Evolutionary conservation across 2,113 vertebrate species (phyloP), one percentile per base, ranked within the genome.

Genomic region (Ochotona princeps): DNA sequence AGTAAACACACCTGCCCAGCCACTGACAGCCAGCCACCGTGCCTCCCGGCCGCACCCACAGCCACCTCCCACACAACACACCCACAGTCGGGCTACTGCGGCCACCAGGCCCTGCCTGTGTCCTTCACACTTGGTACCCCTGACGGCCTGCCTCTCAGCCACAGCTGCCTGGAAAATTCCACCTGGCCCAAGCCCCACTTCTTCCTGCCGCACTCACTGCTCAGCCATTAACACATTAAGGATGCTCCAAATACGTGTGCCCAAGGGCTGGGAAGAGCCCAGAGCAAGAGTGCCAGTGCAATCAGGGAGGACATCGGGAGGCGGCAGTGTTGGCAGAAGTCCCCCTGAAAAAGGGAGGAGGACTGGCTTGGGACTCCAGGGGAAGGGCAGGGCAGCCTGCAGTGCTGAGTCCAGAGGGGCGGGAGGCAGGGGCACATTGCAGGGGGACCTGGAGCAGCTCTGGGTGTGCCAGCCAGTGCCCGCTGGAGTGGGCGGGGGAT

Each of bases 141-240:
- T 65, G 80, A 57, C 0, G 28, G 17, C 65, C 61, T 11, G 20
- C 28, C 26, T 63, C 69, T 57, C 28, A 9, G 3, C 28, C 51
- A 15, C 4, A 25, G 35, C 83, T 63, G 73, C 88, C 92, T 86
- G 54, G 87, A 89, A 88, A 87, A 70, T 70, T 70, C 74, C 61
- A n/a, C n/a, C 13, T n/a, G 75, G 21, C 25, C 54, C 15, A 20
- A 25, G n/a, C 21, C 57, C 72, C 49, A 70, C 32, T 67, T 74
- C 87, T 30, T 2, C n/a, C 38, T 44, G 6, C 38, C 38, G 38
- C 38, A 44, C 38, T 44, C 38, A 44, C 38, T 44, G 38, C 38
- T 44, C 38, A 44, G 38, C 38, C 54, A 14, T 57, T 57, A 57
- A 57, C 54, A 57, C 54, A 57, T 18, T 44, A 6, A 57, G 54